Base-by-base conservation (phyloP, 1,140 invertebrate species). In the Andricus grossulariae region DNA sequence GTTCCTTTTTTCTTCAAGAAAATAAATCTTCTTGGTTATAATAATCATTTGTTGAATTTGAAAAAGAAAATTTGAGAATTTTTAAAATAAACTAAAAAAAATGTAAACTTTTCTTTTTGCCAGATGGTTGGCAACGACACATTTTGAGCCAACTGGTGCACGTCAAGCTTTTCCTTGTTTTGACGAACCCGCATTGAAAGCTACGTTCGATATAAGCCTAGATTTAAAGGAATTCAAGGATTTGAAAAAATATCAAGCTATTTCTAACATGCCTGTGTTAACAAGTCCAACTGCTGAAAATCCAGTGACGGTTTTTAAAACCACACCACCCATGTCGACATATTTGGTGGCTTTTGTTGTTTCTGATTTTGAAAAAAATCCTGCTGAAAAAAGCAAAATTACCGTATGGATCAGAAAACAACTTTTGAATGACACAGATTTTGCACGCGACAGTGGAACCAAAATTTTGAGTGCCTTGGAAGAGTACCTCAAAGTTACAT, bases 101-200 rank as follows among this genome's bases (percentile, higher is more conserved):
- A 32, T 5, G 25, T 32, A 32, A 32, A 5, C 25, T 5, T 32
- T 2, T 32, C 2, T 32, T 32, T 32, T 32, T 15, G 39, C 19
- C 25, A 97, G 96, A 88, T 97, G 96, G 93, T 84, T 98, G 21
- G 95, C 95, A 0, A 92, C 95, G 0, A 98, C 97, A 0, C 97
- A 99, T 86, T 98, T 99, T 85, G 95, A 99, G 87, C 93, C 97
- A 0, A 96, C 94, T 0, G 94, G 96, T 80, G 98, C 98, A 0
- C 93, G 98, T 71, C 93, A 95, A 73, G 97, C 96, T 1, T 99
- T 99, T 88, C 98, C 98, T 0, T 99, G 98, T 90, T 98, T 99
- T 87, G 98, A 99, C 88, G 98, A 99, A 86, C 98, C 98, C 0
- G 93, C 92, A 6, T 94, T 97, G 84, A 99, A 99, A 88, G 96